Base-by-base conservation (phyloP, 2,888 invertebrate species). In the Scaeva pyrastri region DNA sequence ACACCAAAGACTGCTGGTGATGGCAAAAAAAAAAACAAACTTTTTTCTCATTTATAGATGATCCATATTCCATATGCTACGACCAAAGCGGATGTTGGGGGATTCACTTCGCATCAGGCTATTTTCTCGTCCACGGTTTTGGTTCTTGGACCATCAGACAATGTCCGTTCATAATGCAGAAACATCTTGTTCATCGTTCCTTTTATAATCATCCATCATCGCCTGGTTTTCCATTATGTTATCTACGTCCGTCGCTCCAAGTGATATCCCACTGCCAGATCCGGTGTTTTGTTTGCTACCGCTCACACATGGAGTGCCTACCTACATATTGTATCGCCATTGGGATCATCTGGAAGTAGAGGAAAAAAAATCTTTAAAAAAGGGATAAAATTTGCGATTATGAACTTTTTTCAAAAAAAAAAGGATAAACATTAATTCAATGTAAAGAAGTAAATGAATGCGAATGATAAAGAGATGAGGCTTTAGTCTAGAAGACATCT, bases 131-230 rank as follows among this genome's bases (percentile, higher is more conserved):
- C 81, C 71, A 50, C 55, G 48, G 26, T 7, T 19, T 58, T n/a
- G n/a, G n/a, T n/a, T n/a, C 21, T 56, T 58, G 50, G 50, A 39
- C 73, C 73, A 87, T 31, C 31, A 31, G 87, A 87, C 87, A 87
- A 83, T 79, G 87, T 83, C 87, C 87, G 83, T 75, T 83, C 79
- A 83, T 83, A 87, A 87, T 87, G 87, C 83, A 79, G 78, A 82
- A 83, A 83, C 87, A 83, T 87, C 87, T 75, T 87, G 87, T 87
- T 72, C 87, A 87, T 87, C 83, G 64, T 50, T 60, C 79, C 83
- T 60, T 75, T 87, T 83, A 62, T 87, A 79, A 60, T 41, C 39
- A 60, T 60, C 60, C 41, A 60, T 71, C 74, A 75, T 83, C 78
- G 83, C 78, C 74, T 55, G 75, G 55, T 72, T 81, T 81, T 31